These are phyloP conservation scores for Anser cygnoides DNA, from an alignment of 2,113 vertebrate species.

Conservation along the genomic window DNA sequence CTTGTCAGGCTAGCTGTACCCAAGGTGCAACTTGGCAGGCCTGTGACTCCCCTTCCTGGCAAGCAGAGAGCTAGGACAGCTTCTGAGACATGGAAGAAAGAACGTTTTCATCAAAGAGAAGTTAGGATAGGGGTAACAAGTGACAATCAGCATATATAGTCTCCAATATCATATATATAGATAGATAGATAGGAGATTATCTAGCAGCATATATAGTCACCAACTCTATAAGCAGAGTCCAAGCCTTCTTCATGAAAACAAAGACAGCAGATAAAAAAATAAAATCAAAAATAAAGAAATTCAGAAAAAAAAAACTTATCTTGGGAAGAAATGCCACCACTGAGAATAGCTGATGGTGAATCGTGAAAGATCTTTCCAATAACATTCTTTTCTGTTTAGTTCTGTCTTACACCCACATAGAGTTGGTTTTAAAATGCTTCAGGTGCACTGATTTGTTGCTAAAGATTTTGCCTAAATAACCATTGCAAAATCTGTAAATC, in stretches of 20 bases:
- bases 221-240: not conserved
- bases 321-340: not conserved
- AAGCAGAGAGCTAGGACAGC: not conserved
- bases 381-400: not conserved
- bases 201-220: not conserved
- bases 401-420: not conserved
- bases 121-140: not conserved
- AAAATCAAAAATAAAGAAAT: not conserved
- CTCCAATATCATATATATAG: not conserved
- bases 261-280: not conserved
- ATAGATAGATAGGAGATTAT: too few species aligned
- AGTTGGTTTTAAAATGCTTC: not conserved
- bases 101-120: not conserved
- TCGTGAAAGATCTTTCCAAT: not conserved
- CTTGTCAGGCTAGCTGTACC: not conserved
- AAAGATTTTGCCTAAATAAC: not conserved
- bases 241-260: not conserved
- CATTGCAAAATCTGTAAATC: not conserved
- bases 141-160: not conserved
- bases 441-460: not conserved
- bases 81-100: not conserved
- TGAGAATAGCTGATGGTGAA: not conserved
- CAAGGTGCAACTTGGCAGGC: not conserved
- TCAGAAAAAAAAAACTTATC: not conserved
- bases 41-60: not conserved